Evolutionary conservation across 2,113 vertebrate species (phyloP).

Genomic region (Catharus minimus): DNA sequence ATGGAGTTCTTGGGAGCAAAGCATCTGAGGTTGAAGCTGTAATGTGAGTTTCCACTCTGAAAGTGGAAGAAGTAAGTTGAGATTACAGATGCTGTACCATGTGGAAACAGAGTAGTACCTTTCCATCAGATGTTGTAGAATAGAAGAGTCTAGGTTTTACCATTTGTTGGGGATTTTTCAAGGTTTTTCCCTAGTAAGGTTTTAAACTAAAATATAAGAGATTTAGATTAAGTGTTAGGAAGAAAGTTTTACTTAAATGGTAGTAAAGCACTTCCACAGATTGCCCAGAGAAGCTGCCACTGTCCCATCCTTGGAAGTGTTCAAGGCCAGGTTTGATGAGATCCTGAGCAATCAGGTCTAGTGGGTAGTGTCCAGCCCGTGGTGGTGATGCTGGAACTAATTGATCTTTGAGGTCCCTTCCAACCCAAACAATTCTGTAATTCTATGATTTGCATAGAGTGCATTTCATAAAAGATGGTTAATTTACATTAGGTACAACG

Average conservation of each 20-base stretch:
- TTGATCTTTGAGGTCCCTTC: background rate
- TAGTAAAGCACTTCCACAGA: background rate
- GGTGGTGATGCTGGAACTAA: background rate
- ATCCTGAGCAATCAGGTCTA: background rate
- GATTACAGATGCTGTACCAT: background rate
- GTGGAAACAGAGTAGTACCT: background rate
- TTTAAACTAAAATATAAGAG: background rate
- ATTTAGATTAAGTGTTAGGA: background rate
- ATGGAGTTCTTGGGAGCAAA: background rate
- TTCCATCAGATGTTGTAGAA: background rate
- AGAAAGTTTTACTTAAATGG: background rate
- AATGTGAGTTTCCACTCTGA: background rate
- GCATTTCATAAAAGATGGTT: background rate
- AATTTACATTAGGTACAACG: background rate
- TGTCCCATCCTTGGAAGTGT: background rate
- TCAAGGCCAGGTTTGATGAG: background rate
- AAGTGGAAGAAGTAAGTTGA: background rate
- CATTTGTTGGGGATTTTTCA: background rate
- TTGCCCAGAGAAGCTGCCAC: background rate
- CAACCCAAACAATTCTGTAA: background rate
- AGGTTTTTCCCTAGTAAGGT: background rate
- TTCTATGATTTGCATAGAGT: background rate
- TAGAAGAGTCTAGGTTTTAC: background rate
- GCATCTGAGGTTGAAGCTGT: background rate
- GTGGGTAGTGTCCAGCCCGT: no score